A percentile compares a stretch with the other conserved stretches of the same genome.
Conservation (phyloP, 2,113 vertebrate genomes). For the Vulpes lagopus region DNA sequence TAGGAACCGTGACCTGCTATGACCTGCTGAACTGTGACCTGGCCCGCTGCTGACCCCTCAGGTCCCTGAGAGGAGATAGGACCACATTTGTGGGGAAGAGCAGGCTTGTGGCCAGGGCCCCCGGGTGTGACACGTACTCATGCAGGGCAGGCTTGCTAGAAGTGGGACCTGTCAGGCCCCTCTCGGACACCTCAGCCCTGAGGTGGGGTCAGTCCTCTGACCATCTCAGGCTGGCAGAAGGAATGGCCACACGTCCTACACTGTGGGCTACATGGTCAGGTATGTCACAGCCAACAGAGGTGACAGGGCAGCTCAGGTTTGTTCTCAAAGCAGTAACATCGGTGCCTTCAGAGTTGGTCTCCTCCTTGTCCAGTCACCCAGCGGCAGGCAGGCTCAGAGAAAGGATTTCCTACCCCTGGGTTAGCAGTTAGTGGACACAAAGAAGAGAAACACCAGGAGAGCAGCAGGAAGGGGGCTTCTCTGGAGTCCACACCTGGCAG, state of each 20-base stretch:
- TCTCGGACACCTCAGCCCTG: accelerated
- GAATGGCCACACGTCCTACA: background rate
- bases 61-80: too few species aligned
- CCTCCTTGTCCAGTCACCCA: background rate
- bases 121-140: background rate
- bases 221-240: background rate
- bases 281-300: background rate
- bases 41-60: too few species aligned
- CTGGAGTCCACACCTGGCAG: accelerated
- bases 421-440: background rate
- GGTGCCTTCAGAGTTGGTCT: background rate
- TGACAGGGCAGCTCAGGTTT: background rate
- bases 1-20: background rate
- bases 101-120: background rate
- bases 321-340: background rate
- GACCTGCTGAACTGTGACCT: background rate
- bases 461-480: background rate
- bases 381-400: background rate
- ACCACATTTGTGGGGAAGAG: accelerated
- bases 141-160: too few species aligned
- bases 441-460: background rate
- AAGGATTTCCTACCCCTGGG: background rate
- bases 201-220: background rate
- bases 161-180: background rate
- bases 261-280: accelerated